phyloP scores from a whole-genome alignment of 2,888 invertebrate species.

The Prosapia bicincta region DNA sequence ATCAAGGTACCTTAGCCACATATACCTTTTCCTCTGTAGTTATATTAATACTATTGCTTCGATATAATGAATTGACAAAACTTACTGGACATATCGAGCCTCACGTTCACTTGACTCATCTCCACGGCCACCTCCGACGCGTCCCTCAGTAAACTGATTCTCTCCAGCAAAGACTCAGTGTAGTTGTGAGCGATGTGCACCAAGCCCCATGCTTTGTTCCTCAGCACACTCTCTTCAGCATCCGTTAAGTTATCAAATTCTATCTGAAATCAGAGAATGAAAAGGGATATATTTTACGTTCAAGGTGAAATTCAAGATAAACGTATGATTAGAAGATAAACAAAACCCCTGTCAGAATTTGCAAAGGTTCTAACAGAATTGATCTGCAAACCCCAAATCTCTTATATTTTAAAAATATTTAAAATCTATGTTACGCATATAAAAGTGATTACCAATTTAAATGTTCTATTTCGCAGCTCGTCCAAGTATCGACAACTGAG shows the following conservation, averaged over 20 bases:
- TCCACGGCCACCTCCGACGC: conserved; percentile 32
- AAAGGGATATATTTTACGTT: too few relatives aligned
- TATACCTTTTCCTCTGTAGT: too few relatives aligned
- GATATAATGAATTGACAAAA: too few relatives aligned
- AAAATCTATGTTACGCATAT: too few relatives aligned
- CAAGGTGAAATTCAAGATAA: too few relatives aligned
- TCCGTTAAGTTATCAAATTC: conserved; percentile 34
- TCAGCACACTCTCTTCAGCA: conserved; percentile 34
- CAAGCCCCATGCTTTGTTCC: conserved; percentile 39
- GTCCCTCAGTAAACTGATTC: conserved; percentile 34
- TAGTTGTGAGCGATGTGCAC: conserved; percentile 39
- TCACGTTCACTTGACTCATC: conserved; percentile 38
- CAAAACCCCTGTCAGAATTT: too few relatives aligned
- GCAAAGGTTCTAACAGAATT: too few relatives aligned
- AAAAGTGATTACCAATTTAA: conserved; percentile 31
- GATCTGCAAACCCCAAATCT: too few relatives aligned
- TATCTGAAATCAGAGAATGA: conserved; percentile 29
- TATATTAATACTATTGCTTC: too few relatives aligned
- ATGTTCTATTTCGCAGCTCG: conserved; percentile 33
- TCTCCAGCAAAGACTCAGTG: conserved; percentile 34
- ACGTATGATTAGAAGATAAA: too few relatives aligned
- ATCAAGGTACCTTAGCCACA: too few relatives aligned
- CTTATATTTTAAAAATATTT: too few relatives aligned
- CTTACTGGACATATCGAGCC: conserved; percentile 41
- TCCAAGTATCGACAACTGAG: conserved; percentile 37